Evolutionary conservation across 1,140 invertebrate genomes (phyloP), one percentile per base, ranked within the genome.

Genomic region (Drosophila nikananu): DNA sequence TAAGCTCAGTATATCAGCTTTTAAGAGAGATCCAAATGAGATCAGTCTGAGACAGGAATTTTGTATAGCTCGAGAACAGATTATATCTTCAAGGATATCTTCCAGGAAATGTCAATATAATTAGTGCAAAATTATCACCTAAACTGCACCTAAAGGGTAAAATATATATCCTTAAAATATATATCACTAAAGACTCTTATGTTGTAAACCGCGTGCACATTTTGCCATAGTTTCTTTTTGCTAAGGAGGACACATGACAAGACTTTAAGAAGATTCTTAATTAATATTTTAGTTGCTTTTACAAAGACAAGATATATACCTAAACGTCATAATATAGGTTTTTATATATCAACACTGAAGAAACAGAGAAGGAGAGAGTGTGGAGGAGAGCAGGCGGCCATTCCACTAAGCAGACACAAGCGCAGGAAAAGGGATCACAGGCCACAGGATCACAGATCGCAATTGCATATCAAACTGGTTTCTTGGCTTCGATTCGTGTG

Each of bases 391-490:
- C 25, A 51, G 63, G 63, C 63, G 63, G 58, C 63, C 63, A 63
- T 65, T 65, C 32, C 32, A 44, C 12, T 67, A 68, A 67, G 66
- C 64, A 68, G 37, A 68, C 46, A 67, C 63, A 68, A 67, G 65
- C 65, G 10, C 35, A 39, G 59, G 30, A 64, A 23, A 25, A 15
- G 12, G 25, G 60, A 48, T 19, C 35, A 49, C 15, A 37, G 65
- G 46, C 17, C 61, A 48, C 32, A 67, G 65, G 61, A 66, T 49
- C 19, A 37, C 19, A 48, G 64, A 37, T 63, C 30, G 23, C 30
- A 35, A 9, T 44, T 64, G 39, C 60, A 62, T 25, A 63, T 58
- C 23, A 57, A 21, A 39, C 21, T 42, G 44, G 25, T 27, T 48
- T 48, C 5, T 52, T 51, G 62, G 62, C 64, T 68, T 30, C 8